Conservation (phyloP, 2,113 vertebrate species). For the Cynoglossus semilaevis region DNA sequence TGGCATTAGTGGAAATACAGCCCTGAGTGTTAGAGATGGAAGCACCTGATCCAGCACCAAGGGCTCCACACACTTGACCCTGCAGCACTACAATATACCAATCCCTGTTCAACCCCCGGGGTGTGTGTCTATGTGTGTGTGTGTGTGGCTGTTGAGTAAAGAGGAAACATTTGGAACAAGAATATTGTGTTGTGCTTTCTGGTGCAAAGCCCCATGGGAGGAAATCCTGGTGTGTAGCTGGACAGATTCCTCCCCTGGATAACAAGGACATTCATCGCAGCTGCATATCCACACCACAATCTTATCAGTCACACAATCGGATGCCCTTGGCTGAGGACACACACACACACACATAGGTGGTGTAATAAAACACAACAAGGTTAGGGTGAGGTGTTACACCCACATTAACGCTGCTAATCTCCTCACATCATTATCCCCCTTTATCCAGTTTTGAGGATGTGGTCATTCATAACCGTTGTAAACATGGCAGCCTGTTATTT, state of each 20-base stretch:
- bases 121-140: conserved; percentile 24
- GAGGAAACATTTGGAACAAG: conserved; percentile 57
- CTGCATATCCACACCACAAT: conserved; percentile 38
- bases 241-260: conserved; percentile 60
- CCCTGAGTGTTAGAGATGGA: conserved; percentile 58
- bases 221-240: conserved; percentile 54
- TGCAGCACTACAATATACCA: conserved; percentile 65
- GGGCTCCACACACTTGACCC: conserved; percentile 67
- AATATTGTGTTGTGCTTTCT: conserved; percentile 58
- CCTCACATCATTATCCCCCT: conserved; percentile 55
- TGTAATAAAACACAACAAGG: conserved; percentile 68
- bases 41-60: conserved; percentile 63
- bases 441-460: conserved; percentile 35
- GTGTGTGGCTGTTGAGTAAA: conserved; percentile 32
- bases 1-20: conserved; percentile 37
- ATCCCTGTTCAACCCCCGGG: conserved; percentile 53
- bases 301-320: conserved; percentile 43
- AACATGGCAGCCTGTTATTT: conserved; percentile 44
- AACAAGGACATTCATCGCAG: conserved; percentile 65
- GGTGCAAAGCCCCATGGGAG: conserved; percentile 55
- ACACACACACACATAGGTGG: conserved; percentile 9
- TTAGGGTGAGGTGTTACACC: conserved; percentile 57
- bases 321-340: conserved; percentile 65
- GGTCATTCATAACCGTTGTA: conserved; percentile 49
- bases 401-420: conserved; percentile 68